Conservation (phyloP, 2,113 vertebrate genomes). For the Uropsilus gracilis region DNA sequence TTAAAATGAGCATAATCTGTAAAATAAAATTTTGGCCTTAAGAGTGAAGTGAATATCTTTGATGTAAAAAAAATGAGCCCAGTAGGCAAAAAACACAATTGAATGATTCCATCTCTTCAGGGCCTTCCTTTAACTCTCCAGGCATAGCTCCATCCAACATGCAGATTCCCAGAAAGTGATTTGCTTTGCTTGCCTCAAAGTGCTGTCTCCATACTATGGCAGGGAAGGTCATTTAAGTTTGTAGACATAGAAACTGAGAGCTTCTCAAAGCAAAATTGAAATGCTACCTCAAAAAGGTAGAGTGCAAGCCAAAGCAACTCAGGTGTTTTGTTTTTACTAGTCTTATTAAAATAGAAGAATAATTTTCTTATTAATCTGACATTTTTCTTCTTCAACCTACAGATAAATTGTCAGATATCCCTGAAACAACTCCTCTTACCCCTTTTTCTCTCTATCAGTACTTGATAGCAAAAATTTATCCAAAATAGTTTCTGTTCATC, state of each 20-base stretch:
- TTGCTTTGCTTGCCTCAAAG: too few species aligned
- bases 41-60: slow-evolving; percentile 18
- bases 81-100: not conserved
- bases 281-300: not conserved
- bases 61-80: not conserved
- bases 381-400: slow-evolving; percentile 41
- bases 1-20: not conserved
- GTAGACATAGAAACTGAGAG: too few species aligned
- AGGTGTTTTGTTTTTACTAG: not conserved
- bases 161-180: not conserved
- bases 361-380: not conserved
- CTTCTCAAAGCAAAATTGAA: not conserved
- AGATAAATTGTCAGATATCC: slow-evolving; percentile 53
- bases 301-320: not conserved
- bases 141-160: not conserved
- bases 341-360: not conserved
- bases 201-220: too few species aligned
- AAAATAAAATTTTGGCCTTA: not conserved
- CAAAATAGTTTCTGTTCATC: slow-evolving; percentile 21
- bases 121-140: not conserved
- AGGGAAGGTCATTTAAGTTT: too few species aligned
- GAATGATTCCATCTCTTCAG: not conserved
- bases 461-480: slow-evolving; percentile 55
- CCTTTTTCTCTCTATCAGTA: too few species aligned
- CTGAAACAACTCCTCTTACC: not conserved